Evolutionary conservation across 2,797 vertebrate genomes (phyloP), one percentile per base, ranked within the genome.

Genomic region (Pygocentrus nattereri): DNA sequence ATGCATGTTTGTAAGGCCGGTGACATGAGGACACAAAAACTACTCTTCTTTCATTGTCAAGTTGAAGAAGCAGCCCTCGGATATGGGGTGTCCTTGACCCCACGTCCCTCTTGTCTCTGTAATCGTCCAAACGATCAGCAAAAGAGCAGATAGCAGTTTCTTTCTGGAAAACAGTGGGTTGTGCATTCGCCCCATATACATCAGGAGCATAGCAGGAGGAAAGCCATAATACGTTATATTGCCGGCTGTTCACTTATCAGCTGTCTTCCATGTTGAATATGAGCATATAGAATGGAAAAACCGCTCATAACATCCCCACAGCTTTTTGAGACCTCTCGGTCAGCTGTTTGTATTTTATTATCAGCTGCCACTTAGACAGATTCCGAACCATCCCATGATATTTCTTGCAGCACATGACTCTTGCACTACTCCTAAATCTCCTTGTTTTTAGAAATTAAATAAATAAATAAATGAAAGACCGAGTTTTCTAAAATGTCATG

Each of bases 401-500:
- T 52, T 38, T 75, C 56, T 31, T 38, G 15, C 61, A 84, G 56
- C 83, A 80, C 71, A 87, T 85, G 85, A 87, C 77, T 71, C 4
- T 34, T 56, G 61, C 61, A 30, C 44, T n/a, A 73, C 56, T 67
- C 30, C 61, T 50, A 30, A 68, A 16, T 59, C 10, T 38, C 27
- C 34, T 21, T 64, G 79, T 73, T 30, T 49, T n/a, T 12, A 38
- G 1, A 47, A 69, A 71, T 31, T 18, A 62, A 16, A 31, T 5
- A 67, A 41, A 67, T 34, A 21, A 52, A 27, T 25, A 78, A 69
- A 64, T 71, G 41, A 25, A 72, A 41, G 41, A 62, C 12, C 34
- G 88, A 69, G 85, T 82, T 82, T 44, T 76, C 64, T 82, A 4
- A 47, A 86, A 88, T 85, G 80, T 78, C 62, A 80, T 85, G 47